Evolutionary conservation across 2,888 invertebrate species (phyloP), one percentile per base, ranked within the genome.

Genomic region (Masnerella sp.): DNA sequence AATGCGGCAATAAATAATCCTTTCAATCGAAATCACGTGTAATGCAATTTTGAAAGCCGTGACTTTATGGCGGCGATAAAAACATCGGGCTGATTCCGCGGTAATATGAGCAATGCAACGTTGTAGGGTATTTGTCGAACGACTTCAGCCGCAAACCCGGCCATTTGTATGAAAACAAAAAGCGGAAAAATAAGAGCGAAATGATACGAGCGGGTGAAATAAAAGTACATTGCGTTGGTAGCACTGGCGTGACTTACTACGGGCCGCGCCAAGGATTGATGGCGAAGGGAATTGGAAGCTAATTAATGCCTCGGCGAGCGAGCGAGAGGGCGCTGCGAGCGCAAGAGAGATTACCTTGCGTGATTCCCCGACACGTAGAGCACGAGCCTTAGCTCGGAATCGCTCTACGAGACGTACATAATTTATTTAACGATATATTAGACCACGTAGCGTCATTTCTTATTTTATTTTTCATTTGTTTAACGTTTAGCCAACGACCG

Each of bases 251-350:
- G 62, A 62, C 70, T 72, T 72, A 71, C 28, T 72, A 67, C 59
- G 36, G 65, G 61, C 59, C 47, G 56, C 43, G 72, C 65, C 61
- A 76, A 77, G 76, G 79, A 81, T 82, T 80, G 79, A 82, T 82
- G 79, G 80, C 75, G 47, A 56, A 64, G 81, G 81, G 80, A 81
- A 82, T 82, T 79, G 79, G 78, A 79, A 77, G 82, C 79, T 82
- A 82, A 82, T 82, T 82, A 81, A 81, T 82, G 80, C 79, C 77
- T 70, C 69, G 61, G 67, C 76, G 76, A 77, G 79, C 47, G 64
- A 65, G 52, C 43, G 67, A 61, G 72, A 62, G 20, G 5, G 43
- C 42, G 34, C 40, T 7, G 69, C 38, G n/a, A 22, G 77, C 67
- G 68, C 58, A 67, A 73, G 74, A 68, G 74, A 74, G 77, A 83